phyloP scores from a whole-genome alignment of 2,888 invertebrate species.

The Apomyelois bistriatella region DNA sequence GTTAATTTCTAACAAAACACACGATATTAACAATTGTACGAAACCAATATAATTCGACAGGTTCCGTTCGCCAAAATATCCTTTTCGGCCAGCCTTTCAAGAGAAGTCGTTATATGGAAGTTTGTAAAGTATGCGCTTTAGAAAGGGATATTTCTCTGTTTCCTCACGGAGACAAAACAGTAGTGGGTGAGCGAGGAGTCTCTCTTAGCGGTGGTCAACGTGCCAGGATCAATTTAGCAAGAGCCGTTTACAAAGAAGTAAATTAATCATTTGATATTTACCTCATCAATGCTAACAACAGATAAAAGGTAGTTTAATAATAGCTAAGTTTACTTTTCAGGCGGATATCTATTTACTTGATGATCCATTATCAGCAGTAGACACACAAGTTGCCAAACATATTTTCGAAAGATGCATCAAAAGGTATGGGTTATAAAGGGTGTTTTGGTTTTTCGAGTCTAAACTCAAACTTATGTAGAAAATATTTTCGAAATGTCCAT shows the following conservation, averaged over 20 bases:
- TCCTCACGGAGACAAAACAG: constrained; percentile 89
- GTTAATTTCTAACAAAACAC: background rate
- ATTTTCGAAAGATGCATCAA: constrained; percentile 85
- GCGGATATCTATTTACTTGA: constrained; percentile 87
- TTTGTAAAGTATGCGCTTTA: constrained; percentile 85
- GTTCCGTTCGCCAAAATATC: constrained; percentile 94
- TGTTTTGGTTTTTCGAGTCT: too few species aligned
- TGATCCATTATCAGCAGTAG: constrained; percentile 88
- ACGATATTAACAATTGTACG: background rate
- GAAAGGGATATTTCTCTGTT: constrained; percentile 87
- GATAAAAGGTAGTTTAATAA: background rate
- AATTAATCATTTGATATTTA: background rate
- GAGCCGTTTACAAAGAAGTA: constrained; percentile 83
- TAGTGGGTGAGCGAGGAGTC: constrained; percentile 92
- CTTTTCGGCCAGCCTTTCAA: constrained; percentile 89
- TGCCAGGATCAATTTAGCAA: constrained; percentile 82
- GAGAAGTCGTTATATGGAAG: constrained; percentile 80
- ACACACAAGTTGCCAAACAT: constrained; percentile 84
- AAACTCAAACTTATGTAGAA: too few species aligned
- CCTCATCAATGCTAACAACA: background rate
- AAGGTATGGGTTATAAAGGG: constrained; percentile 38
- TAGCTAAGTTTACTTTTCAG: constrained; percentile 43
- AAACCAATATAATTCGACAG: constrained; percentile 30
- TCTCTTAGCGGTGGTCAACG: constrained; percentile 91
- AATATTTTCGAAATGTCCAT: too few species aligned